Conservation (phyloP, 2,113 vertebrate species). For the Plestiodon gilberti region DNA sequence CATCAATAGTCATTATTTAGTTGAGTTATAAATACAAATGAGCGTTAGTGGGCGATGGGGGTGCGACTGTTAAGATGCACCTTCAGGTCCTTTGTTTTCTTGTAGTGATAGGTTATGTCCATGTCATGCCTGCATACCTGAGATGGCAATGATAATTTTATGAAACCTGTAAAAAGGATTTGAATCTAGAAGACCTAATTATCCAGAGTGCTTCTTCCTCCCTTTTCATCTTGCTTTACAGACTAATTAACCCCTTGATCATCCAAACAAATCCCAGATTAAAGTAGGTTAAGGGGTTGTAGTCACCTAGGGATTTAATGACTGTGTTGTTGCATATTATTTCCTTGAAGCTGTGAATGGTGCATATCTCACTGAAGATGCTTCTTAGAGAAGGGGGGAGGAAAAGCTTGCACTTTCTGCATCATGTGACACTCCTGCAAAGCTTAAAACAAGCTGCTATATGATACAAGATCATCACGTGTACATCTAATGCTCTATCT, state of each 20-base stretch:
- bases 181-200: neutral
- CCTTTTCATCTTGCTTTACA: neutral
- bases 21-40: neutral
- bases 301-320: neutral
- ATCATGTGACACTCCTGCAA: no score
- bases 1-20: neutral
- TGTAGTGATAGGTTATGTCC: neutral
- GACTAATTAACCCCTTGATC: neutral
- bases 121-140: neutral
- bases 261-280: neutral
- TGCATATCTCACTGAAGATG: neutral
- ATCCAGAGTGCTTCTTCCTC: neutral
- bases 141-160: neutral
- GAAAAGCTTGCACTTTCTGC: no score
- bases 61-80: neutral
- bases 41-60: neutral
- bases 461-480: no score
- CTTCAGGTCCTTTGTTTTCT: neutral
- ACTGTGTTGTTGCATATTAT: neutral
- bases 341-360: neutral
- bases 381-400: neutral
- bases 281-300: neutral
- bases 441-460: no score
- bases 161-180: neutral
- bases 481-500: no score